A percentile compares a stretch with the other conserved stretches of the same genome.
These are phyloP conservation scores for Leuciscus waleckii DNA, from an alignment of 2,797 vertebrate species.

Conservation along the genomic window DNA sequence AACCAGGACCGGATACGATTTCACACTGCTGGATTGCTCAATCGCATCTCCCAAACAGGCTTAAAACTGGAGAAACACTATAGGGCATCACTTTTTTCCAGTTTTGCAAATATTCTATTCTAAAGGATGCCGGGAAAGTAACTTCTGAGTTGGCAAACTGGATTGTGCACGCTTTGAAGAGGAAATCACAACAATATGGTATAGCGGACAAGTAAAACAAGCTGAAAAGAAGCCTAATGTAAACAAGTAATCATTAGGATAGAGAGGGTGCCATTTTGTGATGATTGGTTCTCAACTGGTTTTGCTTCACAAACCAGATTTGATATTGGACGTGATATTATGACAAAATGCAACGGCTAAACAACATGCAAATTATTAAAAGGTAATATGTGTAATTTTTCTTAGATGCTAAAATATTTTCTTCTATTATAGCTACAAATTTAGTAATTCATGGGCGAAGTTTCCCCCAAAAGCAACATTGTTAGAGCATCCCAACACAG, in stretches of 20 bases:
- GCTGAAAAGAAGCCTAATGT: not conserved
- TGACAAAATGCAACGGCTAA: not conserved
- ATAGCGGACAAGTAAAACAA: not conserved
- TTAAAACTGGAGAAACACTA: constrained; percentile 79
- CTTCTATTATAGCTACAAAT: not conserved
- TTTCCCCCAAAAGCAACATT: not conserved
- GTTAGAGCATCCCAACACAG: not conserved
- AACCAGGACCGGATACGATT: constrained; percentile 84
- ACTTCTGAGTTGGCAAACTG: constrained; percentile 11
- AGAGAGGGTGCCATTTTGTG: not conserved
- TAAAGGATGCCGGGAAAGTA: constrained; percentile 9
- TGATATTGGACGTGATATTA: not conserved
- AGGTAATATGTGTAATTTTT: not conserved
- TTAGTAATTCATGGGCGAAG: not conserved
- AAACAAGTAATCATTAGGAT: not conserved
- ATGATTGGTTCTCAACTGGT: not conserved
- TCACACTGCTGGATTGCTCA: constrained; percentile 83
- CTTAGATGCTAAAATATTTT: not conserved
- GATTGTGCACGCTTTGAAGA: constrained; percentile 2
- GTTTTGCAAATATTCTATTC: constrained; percentile 51
- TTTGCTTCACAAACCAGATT: not conserved
- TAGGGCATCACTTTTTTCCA: constrained; percentile 76
- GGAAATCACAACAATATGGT: not conserved
- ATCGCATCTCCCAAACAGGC: constrained; percentile 83
- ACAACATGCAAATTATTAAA: not conserved